phyloP scores from a whole-genome alignment of 2,113 vertebrate genomes.

The Eublepharis macularius region DNA sequence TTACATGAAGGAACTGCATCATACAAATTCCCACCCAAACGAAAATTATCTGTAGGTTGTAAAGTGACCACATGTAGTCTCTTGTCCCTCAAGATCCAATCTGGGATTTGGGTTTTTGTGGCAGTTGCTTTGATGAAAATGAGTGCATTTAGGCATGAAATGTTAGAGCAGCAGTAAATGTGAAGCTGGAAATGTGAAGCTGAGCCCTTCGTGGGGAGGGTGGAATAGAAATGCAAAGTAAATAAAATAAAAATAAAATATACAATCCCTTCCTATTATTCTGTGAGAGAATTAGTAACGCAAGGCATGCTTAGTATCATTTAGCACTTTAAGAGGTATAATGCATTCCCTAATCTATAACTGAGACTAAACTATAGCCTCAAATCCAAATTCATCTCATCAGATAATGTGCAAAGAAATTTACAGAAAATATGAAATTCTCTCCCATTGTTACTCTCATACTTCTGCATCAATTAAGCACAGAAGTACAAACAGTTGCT shows the following conservation, averaged over 20 bases:
- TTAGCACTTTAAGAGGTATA: neutral
- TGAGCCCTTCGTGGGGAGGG: too few species aligned
- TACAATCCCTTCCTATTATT: neutral
- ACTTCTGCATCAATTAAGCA: neutral
- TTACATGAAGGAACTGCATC: too few species aligned
- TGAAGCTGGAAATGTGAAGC: neutral
- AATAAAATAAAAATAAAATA: too few species aligned
- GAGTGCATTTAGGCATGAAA: neutral
- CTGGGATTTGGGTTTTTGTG: neutral
- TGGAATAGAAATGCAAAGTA: too few species aligned
- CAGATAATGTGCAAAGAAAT: too few species aligned
- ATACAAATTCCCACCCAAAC: too few species aligned
- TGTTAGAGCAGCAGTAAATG: neutral
- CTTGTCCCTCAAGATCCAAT: neutral
- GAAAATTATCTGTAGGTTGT: neutral
- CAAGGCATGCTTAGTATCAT: neutral
- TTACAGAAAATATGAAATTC: too few species aligned
- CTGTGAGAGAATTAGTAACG: neutral
- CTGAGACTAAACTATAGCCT: too few species aligned
- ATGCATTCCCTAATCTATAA: too few species aligned
- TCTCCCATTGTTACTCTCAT: too few species aligned
- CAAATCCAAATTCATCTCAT: too few species aligned
- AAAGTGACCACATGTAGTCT: neutral
- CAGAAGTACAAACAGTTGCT: neutral
- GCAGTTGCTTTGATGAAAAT: neutral